Base-by-base conservation (phyloP, 2,113 vertebrate species). In the Arenaria interpres region DNA sequence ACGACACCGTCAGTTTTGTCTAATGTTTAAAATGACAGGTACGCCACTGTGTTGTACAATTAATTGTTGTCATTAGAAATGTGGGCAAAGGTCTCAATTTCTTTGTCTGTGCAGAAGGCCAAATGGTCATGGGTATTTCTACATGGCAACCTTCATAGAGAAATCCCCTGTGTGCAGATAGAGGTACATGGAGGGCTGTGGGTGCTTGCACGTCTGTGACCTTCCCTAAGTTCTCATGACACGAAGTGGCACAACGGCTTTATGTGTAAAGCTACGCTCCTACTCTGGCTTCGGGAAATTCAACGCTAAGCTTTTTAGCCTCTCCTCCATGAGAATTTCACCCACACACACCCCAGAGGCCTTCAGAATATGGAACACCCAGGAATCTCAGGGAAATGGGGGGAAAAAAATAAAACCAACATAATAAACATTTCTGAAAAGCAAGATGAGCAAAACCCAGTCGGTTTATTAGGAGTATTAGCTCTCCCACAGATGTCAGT, bases 331-430 rank as follows among this genome's bases (percentile, higher is more conserved):
- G 28, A 64, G 27, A 51, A 43, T 25, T 0, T 0, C 37, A 39
- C 14, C 10, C 41, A 0, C n/a, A 27, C 5, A 7, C 17, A 18
- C 4, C 19, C 5, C 5, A 1, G 48, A 27, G 35, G 12, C 50
- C 25, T 21, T 77, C 63, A 57, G 71, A 91, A 62, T 60, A 67
- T 16, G 37, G 28, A 62, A 59, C 17, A 13, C 16, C 23, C 35
- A 74, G 33, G 15, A 63, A 13, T n/a, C 54, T 68, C 37, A 35
- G 54, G 18, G 22, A 67, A 79, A 73, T 20, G 7, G 24, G 13
- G 30, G 6, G 6, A 64, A 16, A 41, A 41, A 64, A 46, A 32
- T 27, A 53, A 87, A 57, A 43, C 8, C 32, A 54, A 66, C 28
- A 20, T 39, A 24, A 56, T 39, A 50, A 83, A 33, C 0, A 0